These are phyloP conservation scores for Sparus aurata DNA, from an alignment of 2,797 vertebrate species.

Conservation along the genomic window DNA sequence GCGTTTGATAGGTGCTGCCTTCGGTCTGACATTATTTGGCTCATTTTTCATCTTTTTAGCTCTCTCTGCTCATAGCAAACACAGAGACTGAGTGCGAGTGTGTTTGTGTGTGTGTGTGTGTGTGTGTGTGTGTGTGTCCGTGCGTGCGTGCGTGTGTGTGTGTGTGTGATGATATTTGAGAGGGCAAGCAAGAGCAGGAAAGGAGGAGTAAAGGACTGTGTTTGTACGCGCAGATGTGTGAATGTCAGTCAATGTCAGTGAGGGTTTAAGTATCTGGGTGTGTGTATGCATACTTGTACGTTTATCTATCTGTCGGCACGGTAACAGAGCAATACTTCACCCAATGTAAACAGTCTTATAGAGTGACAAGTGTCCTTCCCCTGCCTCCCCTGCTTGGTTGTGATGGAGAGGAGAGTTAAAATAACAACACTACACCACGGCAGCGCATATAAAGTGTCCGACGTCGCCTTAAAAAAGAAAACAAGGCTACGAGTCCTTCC, in stretches of 20 bases:
- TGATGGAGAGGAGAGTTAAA: slow-evolving; percentile 58
- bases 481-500: slow-evolving; percentile 13
- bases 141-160: slow-evolving; percentile 17
- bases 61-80: slow-evolving; percentile 50
- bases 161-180: slow-evolving; percentile 17
- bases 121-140: slow-evolving; percentile 11
- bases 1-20: slow-evolving; percentile 77
- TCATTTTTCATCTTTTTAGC: slow-evolving; percentile 75
- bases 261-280: slow-evolving; percentile 32
- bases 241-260: slow-evolving; percentile 72
- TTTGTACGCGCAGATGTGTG: slow-evolving; percentile 39
- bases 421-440: slow-evolving; percentile 15
- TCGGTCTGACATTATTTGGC: slow-evolving; percentile 76
- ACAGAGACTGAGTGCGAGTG: slow-evolving; percentile 1
- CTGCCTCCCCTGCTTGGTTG: slow-evolving; percentile 8
- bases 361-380: slow-evolving; percentile 64
- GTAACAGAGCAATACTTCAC: slow-evolving; percentile 49
- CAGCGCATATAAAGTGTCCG: slow-evolving; percentile 20
- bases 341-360: slow-evolving; percentile 24
- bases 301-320: slow-evolving; percentile 43
- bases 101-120: neutral
- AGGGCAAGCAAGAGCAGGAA: slow-evolving; percentile 10
- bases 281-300: slow-evolving; percentile 33
- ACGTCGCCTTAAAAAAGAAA: slow-evolving; percentile 24
- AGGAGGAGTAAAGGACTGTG: slow-evolving; percentile 19